Conservation (phyloP, 2,797 vertebrate genomes). For the Eurystomus glaucurus region DNA sequence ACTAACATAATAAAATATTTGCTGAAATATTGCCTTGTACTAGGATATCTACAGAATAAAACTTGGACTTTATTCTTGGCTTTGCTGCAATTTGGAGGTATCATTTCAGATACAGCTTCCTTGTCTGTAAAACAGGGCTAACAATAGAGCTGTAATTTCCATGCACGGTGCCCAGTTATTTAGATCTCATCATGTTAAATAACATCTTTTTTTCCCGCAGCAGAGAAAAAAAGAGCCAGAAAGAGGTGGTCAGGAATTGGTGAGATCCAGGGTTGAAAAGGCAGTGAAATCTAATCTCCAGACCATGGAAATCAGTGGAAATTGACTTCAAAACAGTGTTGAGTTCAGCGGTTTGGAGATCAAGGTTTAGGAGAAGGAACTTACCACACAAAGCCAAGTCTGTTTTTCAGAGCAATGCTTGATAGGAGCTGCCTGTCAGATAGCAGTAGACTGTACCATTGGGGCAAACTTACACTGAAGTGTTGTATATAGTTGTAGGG, state of each 20-base stretch:
- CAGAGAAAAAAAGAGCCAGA: not conserved
- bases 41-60: not conserved
- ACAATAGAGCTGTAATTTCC: not conserved
- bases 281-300: conserved; percentile 39
- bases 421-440: not conserved
- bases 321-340: conserved; percentile 5
- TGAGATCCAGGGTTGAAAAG: conserved; percentile 6
- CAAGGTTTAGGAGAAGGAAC: not conserved
- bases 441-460: not conserved
- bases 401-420: not conserved
- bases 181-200: not conserved
- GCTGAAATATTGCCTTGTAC: not conserved
- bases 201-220: not conserved
- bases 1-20: not conserved
- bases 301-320: conserved; percentile 24
- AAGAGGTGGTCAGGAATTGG: not conserved
- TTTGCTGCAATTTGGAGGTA: not conserved
- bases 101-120: not conserved
- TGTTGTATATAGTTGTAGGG: not conserved
- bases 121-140: not conserved
- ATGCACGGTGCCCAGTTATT: not conserved
- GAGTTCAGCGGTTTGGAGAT: conserved; percentile 33
- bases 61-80: not conserved
- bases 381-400: not conserved
- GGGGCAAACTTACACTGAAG: not conserved